phyloP scores from a whole-genome alignment of 92 coral and sea anemone species.

The Porites divaricata region DNA sequence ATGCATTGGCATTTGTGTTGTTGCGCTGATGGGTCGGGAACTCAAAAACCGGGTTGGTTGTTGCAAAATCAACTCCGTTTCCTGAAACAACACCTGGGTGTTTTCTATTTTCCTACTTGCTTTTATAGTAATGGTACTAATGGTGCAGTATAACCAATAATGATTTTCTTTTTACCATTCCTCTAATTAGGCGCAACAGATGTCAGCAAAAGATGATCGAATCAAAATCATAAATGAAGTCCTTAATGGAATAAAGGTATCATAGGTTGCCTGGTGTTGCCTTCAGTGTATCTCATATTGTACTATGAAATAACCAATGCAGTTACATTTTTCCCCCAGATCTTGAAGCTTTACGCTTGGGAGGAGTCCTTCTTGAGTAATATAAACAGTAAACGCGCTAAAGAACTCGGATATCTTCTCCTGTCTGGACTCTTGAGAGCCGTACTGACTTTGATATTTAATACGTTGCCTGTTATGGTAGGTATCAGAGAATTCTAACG shows the following conservation, averaged over 20 bases:
- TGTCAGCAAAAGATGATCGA: slow-evolving; percentile 66
- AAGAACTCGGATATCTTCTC: slow-evolving; percentile 72
- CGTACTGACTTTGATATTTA: slow-evolving; percentile 65
- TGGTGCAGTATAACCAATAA: no score
- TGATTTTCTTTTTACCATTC: background rate
- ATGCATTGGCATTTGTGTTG: no score
- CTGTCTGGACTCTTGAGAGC: slow-evolving; percentile 57
- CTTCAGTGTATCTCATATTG: background rate
- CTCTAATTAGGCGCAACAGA: slow-evolving; percentile 49
- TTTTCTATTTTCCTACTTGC: background rate
- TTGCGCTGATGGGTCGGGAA: no score
- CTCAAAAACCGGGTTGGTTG: no score
- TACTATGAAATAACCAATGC: background rate
- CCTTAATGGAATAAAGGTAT: slow-evolving; percentile 72
- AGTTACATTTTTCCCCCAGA: slow-evolving; percentile 46
- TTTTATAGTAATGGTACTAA: background rate
- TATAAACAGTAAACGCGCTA: slow-evolving; percentile 67
- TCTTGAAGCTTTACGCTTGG: slow-evolving; percentile 95
- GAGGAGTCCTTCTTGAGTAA: slow-evolving; percentile 88
- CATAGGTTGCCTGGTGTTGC: background rate
- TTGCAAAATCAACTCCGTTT: no score
- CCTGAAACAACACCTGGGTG: background rate
- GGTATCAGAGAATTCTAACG: background rate
- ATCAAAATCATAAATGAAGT: slow-evolving; percentile 76
- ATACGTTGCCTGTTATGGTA: slow-evolving; percentile 34